These are phyloP conservation scores for Baryphthengus martii DNA, from an alignment of 2,113 vertebrate species.

Conservation along the genomic window DNA sequence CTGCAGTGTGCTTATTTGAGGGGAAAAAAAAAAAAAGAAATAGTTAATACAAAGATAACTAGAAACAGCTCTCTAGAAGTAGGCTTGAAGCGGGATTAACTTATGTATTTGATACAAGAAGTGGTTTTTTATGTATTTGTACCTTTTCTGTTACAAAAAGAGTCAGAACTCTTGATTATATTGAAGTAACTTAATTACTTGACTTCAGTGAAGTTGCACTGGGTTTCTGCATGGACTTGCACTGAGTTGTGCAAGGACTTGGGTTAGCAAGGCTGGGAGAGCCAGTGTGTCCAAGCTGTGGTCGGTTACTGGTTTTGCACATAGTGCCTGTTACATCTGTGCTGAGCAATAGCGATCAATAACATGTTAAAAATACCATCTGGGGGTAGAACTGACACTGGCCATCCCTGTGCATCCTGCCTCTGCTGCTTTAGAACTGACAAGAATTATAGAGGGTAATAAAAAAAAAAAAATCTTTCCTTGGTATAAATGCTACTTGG, in stretches of 20 bases:
- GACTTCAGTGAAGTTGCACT: background rate
- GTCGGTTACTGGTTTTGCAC: background rate
- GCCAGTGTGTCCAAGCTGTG: background rate
- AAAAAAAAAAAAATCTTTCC: background rate
- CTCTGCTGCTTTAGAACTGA: background rate
- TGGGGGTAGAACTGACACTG: background rate
- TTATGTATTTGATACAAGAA: background rate
- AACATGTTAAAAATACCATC: background rate
- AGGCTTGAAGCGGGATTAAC: background rate
- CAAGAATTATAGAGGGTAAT: background rate
- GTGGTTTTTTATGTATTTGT: background rate
- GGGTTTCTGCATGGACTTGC: accelerated
- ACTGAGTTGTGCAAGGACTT: background rate
- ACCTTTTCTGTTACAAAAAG: background rate
- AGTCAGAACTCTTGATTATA: background rate
- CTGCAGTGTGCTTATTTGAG: background rate
- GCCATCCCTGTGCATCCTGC: background rate
- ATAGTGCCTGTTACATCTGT: background rate
- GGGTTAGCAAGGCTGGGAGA: background rate
- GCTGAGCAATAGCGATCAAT: background rate
- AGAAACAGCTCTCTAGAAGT: background rate
- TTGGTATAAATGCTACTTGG: background rate
- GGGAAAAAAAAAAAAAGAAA: background rate
- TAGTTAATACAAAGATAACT: background rate
- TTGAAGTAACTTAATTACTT: background rate